A percentile compares a stretch with the other conserved stretches of the same genome.
These are phyloP conservation scores for Salminus brasiliensis DNA, from an alignment of 2,113 vertebrate genomes.

Conservation along the genomic window DNA sequence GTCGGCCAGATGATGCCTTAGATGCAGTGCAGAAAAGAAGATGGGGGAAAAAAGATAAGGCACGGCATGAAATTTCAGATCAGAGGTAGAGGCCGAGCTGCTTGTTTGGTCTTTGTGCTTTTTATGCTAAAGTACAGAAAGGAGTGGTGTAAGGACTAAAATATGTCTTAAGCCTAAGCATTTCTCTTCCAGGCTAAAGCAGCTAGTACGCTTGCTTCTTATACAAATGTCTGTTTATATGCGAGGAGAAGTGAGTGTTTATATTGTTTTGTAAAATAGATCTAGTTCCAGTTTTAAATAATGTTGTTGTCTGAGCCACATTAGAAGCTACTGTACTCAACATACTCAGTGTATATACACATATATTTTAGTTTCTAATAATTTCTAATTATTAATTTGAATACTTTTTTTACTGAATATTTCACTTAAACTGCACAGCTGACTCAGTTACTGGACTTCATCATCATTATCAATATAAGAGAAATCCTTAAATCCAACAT, in stretches of 20 bases:
- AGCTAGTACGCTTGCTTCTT: background rate
- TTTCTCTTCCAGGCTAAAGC: conserved; percentile 3
- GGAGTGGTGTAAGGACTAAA: conserved; percentile 22
- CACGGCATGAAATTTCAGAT: conserved; percentile 16
- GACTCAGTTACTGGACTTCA: too few relatives aligned
- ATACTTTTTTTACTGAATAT: too few relatives aligned
- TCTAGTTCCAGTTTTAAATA: too few relatives aligned
- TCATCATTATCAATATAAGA: too few relatives aligned
- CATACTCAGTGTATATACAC: too few relatives aligned
- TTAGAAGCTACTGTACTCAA: too few relatives aligned
- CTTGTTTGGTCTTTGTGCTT: conserved; percentile 36
- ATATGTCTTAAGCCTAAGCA: conserved; percentile 26
- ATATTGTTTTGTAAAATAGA: too few relatives aligned
- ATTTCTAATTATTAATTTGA: too few relatives aligned
- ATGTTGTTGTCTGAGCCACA: too few relatives aligned
- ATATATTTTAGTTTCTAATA: too few relatives aligned
- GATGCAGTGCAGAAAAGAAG: conserved; percentile 12
- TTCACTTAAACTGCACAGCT: too few relatives aligned
- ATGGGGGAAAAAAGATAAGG: conserved; percentile 11
- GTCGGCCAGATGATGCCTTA: conserved; percentile 57
- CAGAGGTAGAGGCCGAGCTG: background rate
- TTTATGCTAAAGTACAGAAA: background rate
- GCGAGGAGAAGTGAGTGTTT: background rate
- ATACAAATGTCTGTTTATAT: background rate
- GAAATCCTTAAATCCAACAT: too few relatives aligned